Base-by-base conservation (phyloP, 2,113 vertebrate genomes). In the Carassius carassius region DNA sequence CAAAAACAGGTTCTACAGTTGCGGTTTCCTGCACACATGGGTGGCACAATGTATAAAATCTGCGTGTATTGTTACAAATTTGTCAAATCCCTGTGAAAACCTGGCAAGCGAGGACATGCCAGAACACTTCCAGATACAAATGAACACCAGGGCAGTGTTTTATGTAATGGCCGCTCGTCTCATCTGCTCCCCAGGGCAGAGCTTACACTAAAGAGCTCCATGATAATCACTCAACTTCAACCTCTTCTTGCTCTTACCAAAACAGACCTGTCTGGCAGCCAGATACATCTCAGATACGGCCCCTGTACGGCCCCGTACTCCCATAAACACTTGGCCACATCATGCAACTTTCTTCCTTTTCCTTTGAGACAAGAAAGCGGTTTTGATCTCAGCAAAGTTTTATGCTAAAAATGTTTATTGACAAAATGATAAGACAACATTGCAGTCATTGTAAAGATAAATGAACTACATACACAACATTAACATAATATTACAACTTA, bases 71-170 rank as follows among this genome's bases (percentile, higher is more conserved):
- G 89, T 90, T 90, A 90, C 87, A 87, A 81, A 47, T 76, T 82
- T 72, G 80, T 58, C 86, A 86, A n/a, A 84, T 78, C 81, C 84
- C 56, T 63, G 84, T 85, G 54, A 86, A 75, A 56, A 87, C 78
- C 82, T 70, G 85, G 87, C 92, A 87, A 90, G 91, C 90, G 79
- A 78, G 76, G 87, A 87, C 92, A 91, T 3, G 90, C 87, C 78
- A n/a, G 75, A 78, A 58, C 74, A 73, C 91, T 88, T 86, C 78
- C 87, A 65, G 81, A 77, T 47, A 88, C 85, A 89, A 90, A 92
- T 75, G n/a, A 89, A 89, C 73, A 63, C 63, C 88, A 87, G 86
- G 63, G 86, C 85, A 76, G 56, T 72, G 87, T 90, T 87, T 83
- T 87, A 78, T 86, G 85, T 72, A 70, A 76, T 44, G 81, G 85